Percentiles rank a stretch among this genome's conserved stretches.
Evolutionary conservation across 2,888 invertebrate species (phyloP).

Genomic region (Nephrocerus scutellatus): DNA sequence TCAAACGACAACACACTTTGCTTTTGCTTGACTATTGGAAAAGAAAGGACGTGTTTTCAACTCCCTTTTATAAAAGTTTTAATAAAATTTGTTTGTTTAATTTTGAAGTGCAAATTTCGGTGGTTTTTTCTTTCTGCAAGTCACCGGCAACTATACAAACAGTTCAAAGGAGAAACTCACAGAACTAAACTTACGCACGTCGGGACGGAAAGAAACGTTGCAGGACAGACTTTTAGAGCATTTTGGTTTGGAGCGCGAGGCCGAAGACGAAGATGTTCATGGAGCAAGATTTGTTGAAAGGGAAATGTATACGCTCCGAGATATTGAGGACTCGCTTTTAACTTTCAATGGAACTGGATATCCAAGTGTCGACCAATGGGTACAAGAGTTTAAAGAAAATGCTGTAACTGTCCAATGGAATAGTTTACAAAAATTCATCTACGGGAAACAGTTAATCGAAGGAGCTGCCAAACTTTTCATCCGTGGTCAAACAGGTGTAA

Average conservation of each 20-base stretch:
- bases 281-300: no score
- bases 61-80: no score
- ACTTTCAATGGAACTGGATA: background rate
- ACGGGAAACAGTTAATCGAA: conserved; percentile 11
- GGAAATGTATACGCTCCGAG: conserved; percentile 3
- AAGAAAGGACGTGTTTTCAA: no score
- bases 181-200: conserved; percentile 6
- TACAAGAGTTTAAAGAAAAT: conserved; percentile 4
- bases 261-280: background rate
- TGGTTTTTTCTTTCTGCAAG: no score
- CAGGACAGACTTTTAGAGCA: conserved; percentile 13
- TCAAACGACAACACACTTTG: no score
- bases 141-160: no score
- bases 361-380: conserved; percentile 3
- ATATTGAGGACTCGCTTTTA: conserved; percentile 1
- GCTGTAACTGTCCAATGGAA: conserved; percentile 6
- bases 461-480: conserved; percentile 7
- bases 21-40: no score
- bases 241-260: conserved; percentile 8
- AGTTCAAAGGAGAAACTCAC: conserved; percentile 10
- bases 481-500: conserved; percentile 5
- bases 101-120: no score
- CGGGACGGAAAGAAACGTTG: conserved; percentile 10
- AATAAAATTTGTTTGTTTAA: no score
- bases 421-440: conserved; percentile 5